Evolutionary conservation across 2,888 invertebrate species (phyloP).

Genomic region (Nomada ruficornis): DNA sequence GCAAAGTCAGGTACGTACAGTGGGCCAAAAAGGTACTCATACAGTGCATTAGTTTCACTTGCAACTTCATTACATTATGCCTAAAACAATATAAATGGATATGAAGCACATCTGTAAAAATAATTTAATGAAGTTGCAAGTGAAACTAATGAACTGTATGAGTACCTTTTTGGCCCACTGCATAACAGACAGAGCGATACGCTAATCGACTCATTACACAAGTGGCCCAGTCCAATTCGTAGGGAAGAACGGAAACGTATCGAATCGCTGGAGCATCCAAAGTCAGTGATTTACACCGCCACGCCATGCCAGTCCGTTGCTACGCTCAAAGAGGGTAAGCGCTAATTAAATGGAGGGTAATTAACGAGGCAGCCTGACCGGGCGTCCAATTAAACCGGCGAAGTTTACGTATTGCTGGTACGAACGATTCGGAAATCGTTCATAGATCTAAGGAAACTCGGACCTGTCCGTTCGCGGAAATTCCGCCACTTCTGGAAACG

Average conservation of each 20-base stretch:
- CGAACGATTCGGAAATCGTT: slow-evolving; percentile 62
- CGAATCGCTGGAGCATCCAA: slow-evolving; percentile 55
- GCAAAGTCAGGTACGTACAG: neutral
- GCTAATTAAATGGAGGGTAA: slow-evolving; percentile 74
- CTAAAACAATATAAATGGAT: no score
- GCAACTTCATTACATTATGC: no score
- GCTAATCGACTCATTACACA: slow-evolving; percentile 29
- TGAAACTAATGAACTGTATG: no score
- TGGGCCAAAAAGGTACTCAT: no score
- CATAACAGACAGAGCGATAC: slow-evolving; percentile 12
- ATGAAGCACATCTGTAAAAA: no score
- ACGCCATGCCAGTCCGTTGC: slow-evolving; percentile 24
- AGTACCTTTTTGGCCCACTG: neutral
- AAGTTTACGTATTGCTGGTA: slow-evolving; percentile 63
- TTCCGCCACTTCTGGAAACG: slow-evolving; percentile 18
- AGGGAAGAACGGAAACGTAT: slow-evolving; percentile 31
- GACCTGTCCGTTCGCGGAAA: neutral
- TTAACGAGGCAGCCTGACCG: slow-evolving; percentile 68
- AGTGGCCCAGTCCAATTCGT: slow-evolving; percentile 18
- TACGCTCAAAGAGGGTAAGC: slow-evolving; percentile 64
- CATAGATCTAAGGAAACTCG: slow-evolving; percentile 51
- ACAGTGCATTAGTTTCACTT: no score
- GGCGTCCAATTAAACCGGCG: slow-evolving; percentile 67
- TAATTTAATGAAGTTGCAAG: no score
- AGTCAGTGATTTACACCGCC: slow-evolving; percentile 69